These are phyloP conservation scores for Ruditapes philippinarum DNA, from an alignment of 1,140 invertebrate genomes.

Conservation along the genomic window DNA sequence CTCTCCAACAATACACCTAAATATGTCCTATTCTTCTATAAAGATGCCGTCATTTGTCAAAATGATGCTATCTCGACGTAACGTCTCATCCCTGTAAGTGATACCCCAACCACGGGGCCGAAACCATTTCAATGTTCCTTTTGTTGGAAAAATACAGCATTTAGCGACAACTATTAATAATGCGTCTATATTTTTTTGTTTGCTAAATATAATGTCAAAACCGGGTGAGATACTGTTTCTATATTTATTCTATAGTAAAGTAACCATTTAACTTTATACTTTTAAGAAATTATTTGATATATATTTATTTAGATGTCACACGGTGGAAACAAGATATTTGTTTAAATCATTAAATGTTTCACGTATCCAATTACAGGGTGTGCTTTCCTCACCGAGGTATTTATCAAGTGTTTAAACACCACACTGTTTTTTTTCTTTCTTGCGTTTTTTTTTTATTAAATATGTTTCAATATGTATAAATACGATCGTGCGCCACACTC, in stretches of 20 bases:
- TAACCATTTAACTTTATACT: slow-evolving; percentile 34
- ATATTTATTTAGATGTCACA: slow-evolving; percentile 43
- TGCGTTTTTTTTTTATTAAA: not conserved
- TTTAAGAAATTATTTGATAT: slow-evolving; percentile 31
- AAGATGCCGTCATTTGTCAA: slow-evolving; percentile 58
- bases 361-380: not conserved
- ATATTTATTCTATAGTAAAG: slow-evolving; percentile 24
- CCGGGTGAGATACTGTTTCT: not conserved
- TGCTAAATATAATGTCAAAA: slow-evolving; percentile 61
- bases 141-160: slow-evolving; percentile 25
- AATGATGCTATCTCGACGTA: slow-evolving; percentile 50
- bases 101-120: slow-evolving; percentile 23
- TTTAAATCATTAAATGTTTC: slow-evolving; percentile 36
- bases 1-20: slow-evolving; percentile 42
- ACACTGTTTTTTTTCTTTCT: not conserved
- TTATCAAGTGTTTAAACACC: not conserved
- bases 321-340: slow-evolving; percentile 40
- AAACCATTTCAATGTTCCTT: slow-evolving; percentile 1
- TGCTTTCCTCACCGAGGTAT: not conserved
- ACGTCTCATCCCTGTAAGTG: slow-evolving; percentile 28
- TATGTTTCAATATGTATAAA: not conserved
- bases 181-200: not conserved
- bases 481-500: not conserved
- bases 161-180: slow-evolving; percentile 13
- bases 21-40: slow-evolving; percentile 43